Evolutionary conservation across 1,140 invertebrate species (phyloP).

Genomic region (Ceratoteleas bidentatus): DNA sequence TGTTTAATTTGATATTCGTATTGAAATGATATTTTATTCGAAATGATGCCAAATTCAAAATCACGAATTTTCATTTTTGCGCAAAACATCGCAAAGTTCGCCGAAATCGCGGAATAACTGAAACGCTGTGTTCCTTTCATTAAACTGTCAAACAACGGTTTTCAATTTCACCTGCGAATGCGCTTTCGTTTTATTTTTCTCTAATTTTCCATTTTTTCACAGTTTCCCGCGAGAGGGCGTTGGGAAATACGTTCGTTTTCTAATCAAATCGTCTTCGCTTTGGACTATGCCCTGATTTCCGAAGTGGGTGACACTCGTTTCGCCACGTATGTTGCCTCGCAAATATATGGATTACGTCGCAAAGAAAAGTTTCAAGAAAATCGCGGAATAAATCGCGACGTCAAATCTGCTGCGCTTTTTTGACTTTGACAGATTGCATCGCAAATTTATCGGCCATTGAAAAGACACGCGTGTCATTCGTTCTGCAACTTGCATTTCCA

Average conservation of each 20-base stretch:
- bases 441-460: constrained; percentile 14
- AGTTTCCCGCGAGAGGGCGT: neutral
- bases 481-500: neutral
- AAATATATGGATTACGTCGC: constrained; percentile 34
- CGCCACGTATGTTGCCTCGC: constrained; percentile 17
- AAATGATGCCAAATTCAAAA: too few species aligned
- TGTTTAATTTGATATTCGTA: too few species aligned
- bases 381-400: constrained; percentile 26
- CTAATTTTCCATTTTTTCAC: neutral
- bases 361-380: constrained; percentile 35
- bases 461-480: neutral
- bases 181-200: neutral
- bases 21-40: too few species aligned
- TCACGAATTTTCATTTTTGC: too few species aligned
- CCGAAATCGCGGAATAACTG: too few species aligned
- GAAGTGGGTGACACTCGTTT: neutral
- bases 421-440: constrained; percentile 27
- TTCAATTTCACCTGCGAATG: too few species aligned
- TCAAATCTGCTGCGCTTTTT: constrained; percentile 10
- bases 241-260: constrained; percentile 7
- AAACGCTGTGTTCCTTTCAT: too few species aligned
- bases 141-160: too few species aligned
- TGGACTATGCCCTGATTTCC: constrained; percentile 11
- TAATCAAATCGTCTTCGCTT: constrained; percentile 14
- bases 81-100: too few species aligned